A percentile compares a stretch with the other conserved stretches of the same genome.
These are phyloP conservation scores for Notechis scutatus DNA, from an alignment of 2,113 vertebrate species.

Conservation along the genomic window DNA sequence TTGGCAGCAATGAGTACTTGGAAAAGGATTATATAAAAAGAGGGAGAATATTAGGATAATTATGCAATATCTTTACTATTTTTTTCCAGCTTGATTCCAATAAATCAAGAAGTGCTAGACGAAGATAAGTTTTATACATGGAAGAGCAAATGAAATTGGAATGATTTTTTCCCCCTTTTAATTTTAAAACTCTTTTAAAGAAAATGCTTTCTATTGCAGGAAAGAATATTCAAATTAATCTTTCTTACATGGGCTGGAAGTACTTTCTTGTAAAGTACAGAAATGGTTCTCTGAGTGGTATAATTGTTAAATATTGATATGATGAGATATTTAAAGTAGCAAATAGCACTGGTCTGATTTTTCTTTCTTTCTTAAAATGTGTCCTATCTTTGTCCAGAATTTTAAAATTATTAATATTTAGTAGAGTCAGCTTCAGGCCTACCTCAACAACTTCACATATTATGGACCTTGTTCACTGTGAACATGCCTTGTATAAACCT, in stretches of 20 bases:
- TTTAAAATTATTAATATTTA: constrained; percentile 36
- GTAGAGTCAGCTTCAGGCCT: constrained; percentile 63
- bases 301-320: constrained; percentile 29
- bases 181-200: background rate
- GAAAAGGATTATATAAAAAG: background rate
- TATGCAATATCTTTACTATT: background rate
- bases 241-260: background rate
- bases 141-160: background rate
- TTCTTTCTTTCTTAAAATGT: constrained; percentile 8
- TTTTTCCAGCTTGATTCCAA: constrained; percentile 1
- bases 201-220: background rate
- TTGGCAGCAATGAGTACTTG: rapidly evolving
- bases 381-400: constrained; percentile 30
- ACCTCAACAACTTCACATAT: constrained; percentile 64
- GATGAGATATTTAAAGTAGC: constrained; percentile 30
- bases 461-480: constrained; percentile 29
- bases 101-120: constrained; percentile 3
- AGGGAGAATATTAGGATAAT: background rate
- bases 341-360: constrained; percentile 37
- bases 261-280: constrained; percentile 36
- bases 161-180: background rate
- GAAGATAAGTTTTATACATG: background rate
- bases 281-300: constrained; percentile 33
- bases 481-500: background rate
- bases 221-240: background rate